Evolutionary conservation across 2,888 invertebrate genomes (phyloP).

Genomic region (Timema podura): DNA sequence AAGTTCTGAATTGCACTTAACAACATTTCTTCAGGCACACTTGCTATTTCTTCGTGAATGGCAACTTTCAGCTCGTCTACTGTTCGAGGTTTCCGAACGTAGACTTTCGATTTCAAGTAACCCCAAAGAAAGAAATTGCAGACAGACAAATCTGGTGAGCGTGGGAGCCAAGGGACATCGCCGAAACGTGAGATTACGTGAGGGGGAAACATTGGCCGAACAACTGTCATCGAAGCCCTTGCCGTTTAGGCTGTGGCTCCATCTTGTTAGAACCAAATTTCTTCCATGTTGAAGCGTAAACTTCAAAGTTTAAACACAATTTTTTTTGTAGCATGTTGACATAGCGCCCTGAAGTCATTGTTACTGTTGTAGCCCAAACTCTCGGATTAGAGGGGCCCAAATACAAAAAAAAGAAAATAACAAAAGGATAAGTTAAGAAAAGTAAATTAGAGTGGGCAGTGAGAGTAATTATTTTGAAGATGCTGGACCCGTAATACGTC

Average conservation of each 20-base stretch:
- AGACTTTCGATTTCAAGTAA: no score
- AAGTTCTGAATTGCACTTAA: background rate
- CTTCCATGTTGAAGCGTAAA: background rate
- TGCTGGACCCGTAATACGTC: no score
- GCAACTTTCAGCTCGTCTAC: background rate
- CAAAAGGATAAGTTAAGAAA: no score
- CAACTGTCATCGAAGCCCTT: background rate
- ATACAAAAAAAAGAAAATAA: no score
- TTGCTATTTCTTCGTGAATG: background rate
- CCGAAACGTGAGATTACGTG: slow-evolving; percentile 13
- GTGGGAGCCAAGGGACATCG: background rate
- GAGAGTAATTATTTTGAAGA: no score
- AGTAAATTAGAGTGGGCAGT: no score
- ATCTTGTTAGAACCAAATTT: slow-evolving; percentile 13
- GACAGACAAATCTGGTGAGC: no score
- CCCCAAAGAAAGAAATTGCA: no score
- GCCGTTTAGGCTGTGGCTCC: background rate
- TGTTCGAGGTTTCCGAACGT: no score
- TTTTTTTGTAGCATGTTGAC: background rate
- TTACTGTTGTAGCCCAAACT: no score
- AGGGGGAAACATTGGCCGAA: background rate
- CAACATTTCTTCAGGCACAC: background rate
- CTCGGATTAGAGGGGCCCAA: no score
- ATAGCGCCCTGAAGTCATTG: background rate
- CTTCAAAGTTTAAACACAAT: background rate